A percentile compares a stretch with the other conserved stretches of the same genome.
Evolutionary conservation across 2,797 vertebrate genomes (phyloP).

Genomic region (Champsocephalus esox): DNA sequence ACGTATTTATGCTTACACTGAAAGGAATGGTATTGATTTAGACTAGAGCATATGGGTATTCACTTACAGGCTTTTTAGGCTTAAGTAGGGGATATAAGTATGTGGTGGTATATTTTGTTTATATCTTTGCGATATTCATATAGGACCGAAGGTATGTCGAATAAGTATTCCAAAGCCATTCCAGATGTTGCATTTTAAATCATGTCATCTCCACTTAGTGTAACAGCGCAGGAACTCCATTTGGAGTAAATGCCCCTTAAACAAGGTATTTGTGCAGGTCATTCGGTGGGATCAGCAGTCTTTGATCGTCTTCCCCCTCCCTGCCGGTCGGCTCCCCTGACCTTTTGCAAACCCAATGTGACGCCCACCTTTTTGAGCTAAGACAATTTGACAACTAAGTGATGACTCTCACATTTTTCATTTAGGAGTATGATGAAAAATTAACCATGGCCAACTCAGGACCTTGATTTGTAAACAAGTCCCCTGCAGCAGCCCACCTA

Average conservation of each 20-base stretch:
- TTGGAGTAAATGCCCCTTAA: slow-evolving; percentile 76
- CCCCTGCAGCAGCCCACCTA: slow-evolving; percentile 10
- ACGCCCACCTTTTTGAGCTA: slow-evolving; percentile 75
- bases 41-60: slow-evolving; percentile 67
- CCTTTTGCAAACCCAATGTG: slow-evolving; percentile 81
- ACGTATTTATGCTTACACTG: slow-evolving; percentile 66
- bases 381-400: slow-evolving; percentile 87
- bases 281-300: slow-evolving; percentile 75
- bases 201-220: slow-evolving; percentile 81
- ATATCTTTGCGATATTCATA: slow-evolving; percentile 70
- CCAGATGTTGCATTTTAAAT: slow-evolving; percentile 81
- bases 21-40: slow-evolving; percentile 77
- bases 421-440: slow-evolving; percentile 85
- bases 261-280: slow-evolving; percentile 70
- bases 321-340: slow-evolving; percentile 58
- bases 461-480: slow-evolving; percentile 79
- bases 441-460: slow-evolving; percentile 77
- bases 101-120: slow-evolving; percentile 74
- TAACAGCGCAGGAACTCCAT: slow-evolving; percentile 71
- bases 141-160: slow-evolving; percentile 66
- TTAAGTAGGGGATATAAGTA: slow-evolving; percentile 69
- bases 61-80: slow-evolving; percentile 74
- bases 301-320: slow-evolving; percentile 70
- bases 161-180: slow-evolving; percentile 76
- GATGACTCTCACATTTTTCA: slow-evolving; percentile 88